Percentiles rank a stretch among this genome's conserved stretches.
These are phyloP conservation scores for Rousettus madagascariensis DNA, from an alignment of 2,797 vertebrate species.

Conservation along the genomic window DNA sequence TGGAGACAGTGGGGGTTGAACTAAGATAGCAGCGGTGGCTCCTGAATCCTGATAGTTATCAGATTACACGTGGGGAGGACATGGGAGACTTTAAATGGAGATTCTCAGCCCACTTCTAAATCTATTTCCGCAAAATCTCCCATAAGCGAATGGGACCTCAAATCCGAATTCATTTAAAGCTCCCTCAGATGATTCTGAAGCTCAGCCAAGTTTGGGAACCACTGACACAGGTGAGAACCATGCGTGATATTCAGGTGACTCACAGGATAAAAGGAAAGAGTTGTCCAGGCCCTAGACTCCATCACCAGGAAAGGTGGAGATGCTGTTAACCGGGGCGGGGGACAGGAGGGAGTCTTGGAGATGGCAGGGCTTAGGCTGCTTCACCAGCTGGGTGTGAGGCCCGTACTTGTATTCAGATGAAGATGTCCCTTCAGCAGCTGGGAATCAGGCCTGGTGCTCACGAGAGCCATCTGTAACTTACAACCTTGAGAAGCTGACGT, in stretches of 20 bases:
- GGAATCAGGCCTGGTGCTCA: background rate
- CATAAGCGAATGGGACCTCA: background rate
- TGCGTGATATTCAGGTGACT: background rate
- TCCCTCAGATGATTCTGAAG: background rate
- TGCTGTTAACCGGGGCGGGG: background rate
- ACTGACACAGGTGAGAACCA: background rate
- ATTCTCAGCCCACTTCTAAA: background rate
- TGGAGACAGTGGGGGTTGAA: background rate
- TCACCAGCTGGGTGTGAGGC: background rate
- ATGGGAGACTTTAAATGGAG: background rate
- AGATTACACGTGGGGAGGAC: background rate
- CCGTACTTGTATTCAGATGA: background rate
- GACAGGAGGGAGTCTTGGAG: accelerated
- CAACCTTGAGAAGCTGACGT: background rate
- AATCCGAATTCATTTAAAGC: background rate
- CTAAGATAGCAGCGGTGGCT: background rate
- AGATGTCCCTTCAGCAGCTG: background rate
- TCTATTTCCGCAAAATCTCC: background rate
- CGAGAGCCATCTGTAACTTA: background rate
- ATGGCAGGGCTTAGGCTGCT: background rate
- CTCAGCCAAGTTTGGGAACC: background rate
- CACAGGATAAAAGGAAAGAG: background rate
- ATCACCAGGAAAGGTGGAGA: background rate
- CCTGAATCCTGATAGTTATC: background rate
- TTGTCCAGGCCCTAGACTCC: background rate